Evolutionary conservation across 2,113 vertebrate genomes (phyloP).

Genomic region (Seriola aureovittata): DNA sequence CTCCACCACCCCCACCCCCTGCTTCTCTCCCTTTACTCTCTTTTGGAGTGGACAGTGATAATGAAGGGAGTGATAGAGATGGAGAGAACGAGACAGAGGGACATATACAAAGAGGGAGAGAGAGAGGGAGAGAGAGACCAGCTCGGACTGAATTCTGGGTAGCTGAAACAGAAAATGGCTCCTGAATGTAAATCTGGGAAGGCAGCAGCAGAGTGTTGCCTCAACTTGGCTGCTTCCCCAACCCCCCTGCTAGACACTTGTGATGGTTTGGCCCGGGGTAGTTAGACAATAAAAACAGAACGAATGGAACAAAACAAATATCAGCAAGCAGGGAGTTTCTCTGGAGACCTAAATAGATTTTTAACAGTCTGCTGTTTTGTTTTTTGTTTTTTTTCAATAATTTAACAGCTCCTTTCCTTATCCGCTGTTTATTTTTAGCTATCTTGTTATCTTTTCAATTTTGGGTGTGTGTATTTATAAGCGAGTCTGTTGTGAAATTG

Average conservation of each 20-base stretch:
- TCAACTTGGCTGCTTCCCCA: slow-evolving; percentile 64
- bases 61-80: slow-evolving; percentile 69
- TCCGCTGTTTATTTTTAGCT: slow-evolving; percentile 48
- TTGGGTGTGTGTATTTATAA: slow-evolving; percentile 4
- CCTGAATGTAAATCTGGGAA: slow-evolving; percentile 73
- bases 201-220: slow-evolving; percentile 68
- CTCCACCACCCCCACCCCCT: slow-evolving; percentile 45
- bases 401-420: slow-evolving; percentile 41
- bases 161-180: slow-evolving; percentile 72
- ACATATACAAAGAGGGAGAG: neutral
- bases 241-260: slow-evolving; percentile 43
- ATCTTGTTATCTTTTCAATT: slow-evolving; percentile 32
- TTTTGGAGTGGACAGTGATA: slow-evolving; percentile 81
- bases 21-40: slow-evolving; percentile 64
- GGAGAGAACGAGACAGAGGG: slow-evolving; percentile 40
- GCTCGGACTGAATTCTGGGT: slow-evolving; percentile 66
- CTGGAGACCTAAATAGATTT: slow-evolving; percentile 67
- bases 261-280: slow-evolving; percentile 72
- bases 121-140: slow-evolving; percentile 45
- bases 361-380: slow-evolving; percentile 31
- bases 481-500: slow-evolving; percentile 2
- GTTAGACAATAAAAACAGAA: slow-evolving; percentile 70
- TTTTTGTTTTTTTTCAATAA: slow-evolving; percentile 35
- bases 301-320: slow-evolving; percentile 69
- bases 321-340: slow-evolving; percentile 61